phyloP scores from a whole-genome alignment of 2,113 vertebrate species.

The Petrocephalus zakoni region DNA sequence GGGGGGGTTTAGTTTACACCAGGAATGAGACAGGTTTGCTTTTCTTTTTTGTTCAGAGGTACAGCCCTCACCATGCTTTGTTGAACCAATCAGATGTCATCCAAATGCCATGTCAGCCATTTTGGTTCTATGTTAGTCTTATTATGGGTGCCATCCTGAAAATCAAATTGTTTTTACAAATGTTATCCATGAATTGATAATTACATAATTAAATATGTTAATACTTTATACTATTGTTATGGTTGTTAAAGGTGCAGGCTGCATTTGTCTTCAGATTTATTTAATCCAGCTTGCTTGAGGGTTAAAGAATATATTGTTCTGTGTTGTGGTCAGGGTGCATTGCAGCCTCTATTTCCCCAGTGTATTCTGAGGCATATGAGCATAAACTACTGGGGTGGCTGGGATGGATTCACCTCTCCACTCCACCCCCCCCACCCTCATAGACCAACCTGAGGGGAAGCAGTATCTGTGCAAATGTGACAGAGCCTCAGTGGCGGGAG shows the following conservation, averaged over 20 bases:
- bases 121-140: not conserved
- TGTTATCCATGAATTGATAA: not conserved
- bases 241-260: not conserved
- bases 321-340: not conserved
- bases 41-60: not conserved
- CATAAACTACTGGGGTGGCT: not conserved
- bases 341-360: not conserved
- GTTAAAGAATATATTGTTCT: not conserved
- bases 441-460: not conserved
- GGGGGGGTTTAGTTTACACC: not conserved
- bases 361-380: not conserved
- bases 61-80: not conserved
- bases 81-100: not conserved
- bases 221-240: not conserved
- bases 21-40: not conserved
- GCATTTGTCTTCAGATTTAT: not conserved
- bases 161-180: slow-evolving; percentile 10
- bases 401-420: not conserved
- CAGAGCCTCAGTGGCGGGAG: not conserved
- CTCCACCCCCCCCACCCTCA: not conserved
- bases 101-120: not conserved
- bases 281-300: not conserved
- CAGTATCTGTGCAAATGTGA: not conserved
- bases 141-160: not conserved
- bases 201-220: not conserved